Conservation (phyloP, 2,113 vertebrate genomes). For the Plectropomus leopardus region DNA sequence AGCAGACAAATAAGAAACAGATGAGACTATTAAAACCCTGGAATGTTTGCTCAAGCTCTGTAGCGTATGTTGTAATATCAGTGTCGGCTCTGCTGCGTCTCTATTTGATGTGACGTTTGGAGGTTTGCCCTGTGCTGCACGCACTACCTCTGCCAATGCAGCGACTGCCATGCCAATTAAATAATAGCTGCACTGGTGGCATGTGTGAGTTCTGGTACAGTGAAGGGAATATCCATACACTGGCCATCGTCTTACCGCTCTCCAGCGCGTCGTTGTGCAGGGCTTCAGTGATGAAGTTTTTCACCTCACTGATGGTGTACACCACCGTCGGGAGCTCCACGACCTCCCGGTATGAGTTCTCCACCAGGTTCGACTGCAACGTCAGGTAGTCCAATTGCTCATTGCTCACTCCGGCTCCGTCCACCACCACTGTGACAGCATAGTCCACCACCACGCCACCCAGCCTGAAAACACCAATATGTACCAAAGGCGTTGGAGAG, state of each 20-base stretch:
- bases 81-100: slow-evolving; percentile 30
- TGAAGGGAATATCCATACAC: neutral
- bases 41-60: slow-evolving; percentile 62
- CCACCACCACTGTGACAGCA: slow-evolving; percentile 88
- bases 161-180: slow-evolving; percentile 20
- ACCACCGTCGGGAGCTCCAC: slow-evolving; percentile 86
- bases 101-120: slow-evolving; percentile 52
- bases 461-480: slow-evolving; percentile 54
- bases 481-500: too few species aligned
- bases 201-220: slow-evolving; percentile 20
- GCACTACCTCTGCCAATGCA: slow-evolving; percentile 28
- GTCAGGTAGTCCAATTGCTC: slow-evolving; percentile 92
- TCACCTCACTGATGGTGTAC: slow-evolving; percentile 88
- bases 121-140: slow-evolving; percentile 28
- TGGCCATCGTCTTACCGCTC: slow-evolving; percentile 79
- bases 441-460: slow-evolving; percentile 88
- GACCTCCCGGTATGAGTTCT: slow-evolving; percentile 86
- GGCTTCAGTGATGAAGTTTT: slow-evolving; percentile 85
- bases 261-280: slow-evolving; percentile 84
- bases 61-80: slow-evolving; percentile 48
- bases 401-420: slow-evolving; percentile 84
- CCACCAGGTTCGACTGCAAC: slow-evolving; percentile 92
- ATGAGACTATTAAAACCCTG: slow-evolving; percentile 63
- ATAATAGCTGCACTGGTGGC: slow-evolving; percentile 22
- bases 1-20: slow-evolving; percentile 70